A percentile compares a stretch with the other conserved stretches of the same genome.
These are phyloP conservation scores for Epistrophella euchroma DNA, from an alignment of 2,888 invertebrate species.

Conservation along the genomic window DNA sequence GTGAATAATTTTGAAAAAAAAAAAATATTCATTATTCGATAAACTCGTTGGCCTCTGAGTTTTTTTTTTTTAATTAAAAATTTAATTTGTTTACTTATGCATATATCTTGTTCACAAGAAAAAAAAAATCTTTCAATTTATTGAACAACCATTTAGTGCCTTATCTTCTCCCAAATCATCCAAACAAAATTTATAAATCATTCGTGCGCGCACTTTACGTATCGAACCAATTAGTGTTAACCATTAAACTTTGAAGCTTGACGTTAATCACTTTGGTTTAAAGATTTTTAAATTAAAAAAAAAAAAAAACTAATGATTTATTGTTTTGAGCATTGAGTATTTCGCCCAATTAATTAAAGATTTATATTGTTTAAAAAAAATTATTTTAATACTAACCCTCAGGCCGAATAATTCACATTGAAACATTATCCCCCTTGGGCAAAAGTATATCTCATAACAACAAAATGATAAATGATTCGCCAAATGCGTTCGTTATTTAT, in stretches of 20 bases:
- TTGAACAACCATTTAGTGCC: constrained; percentile 18
- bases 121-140: constrained; percentile 7
- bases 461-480: constrained; percentile 61
- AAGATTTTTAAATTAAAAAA: constrained; percentile 7
- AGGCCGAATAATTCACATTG: not conserved
- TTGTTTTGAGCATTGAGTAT: constrained; percentile 40
- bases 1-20: constrained; percentile 9
- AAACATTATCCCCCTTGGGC: not conserved
- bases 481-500: constrained; percentile 52
- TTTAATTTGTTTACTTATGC: constrained; percentile 10
- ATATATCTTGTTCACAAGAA: constrained; percentile 9
- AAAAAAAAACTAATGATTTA: constrained; percentile 47
- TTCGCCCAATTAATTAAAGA: constrained; percentile 58
- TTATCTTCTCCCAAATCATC: constrained; percentile 1
- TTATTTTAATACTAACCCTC: constrained; percentile 4
- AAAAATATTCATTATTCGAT: constrained; percentile 15
- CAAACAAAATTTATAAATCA: constrained; percentile 32
- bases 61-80: not conserved
- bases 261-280: constrained; percentile 52
- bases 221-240: constrained; percentile 59
- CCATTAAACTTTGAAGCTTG: constrained; percentile 45
- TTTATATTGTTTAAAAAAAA: constrained; percentile 18
- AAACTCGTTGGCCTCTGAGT: constrained; percentile 3
- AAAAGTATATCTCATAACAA: constrained; percentile 12
- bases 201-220: constrained; percentile 26